Percentiles rank a stretch among this genome's conserved stretches.
phyloP scores from a whole-genome alignment of 1,140 invertebrate genomes.

The Helicoverpa zea region DNA sequence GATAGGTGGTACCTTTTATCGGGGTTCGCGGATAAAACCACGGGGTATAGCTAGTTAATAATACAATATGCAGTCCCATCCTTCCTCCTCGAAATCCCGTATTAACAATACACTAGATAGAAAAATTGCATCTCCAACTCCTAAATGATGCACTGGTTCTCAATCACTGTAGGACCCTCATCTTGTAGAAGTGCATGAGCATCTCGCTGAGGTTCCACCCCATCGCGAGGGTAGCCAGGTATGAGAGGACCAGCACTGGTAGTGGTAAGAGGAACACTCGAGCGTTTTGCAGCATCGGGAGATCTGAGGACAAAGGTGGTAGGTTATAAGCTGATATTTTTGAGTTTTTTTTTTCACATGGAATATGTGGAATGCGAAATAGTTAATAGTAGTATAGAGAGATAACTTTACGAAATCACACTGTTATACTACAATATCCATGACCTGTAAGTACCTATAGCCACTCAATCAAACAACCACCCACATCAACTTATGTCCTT shows the following conservation, averaged over 20 bases:
- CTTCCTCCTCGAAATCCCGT: background rate
- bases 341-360: background rate
- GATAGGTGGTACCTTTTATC: too few species aligned
- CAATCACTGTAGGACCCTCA: slow-evolving; percentile 86
- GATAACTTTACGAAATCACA: too few species aligned
- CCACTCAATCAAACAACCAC: too few species aligned
- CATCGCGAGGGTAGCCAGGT: slow-evolving; percentile 92
- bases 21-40: too few species aligned
- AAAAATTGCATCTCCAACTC: background rate
- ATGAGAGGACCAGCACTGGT: slow-evolving; percentile 92
- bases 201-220: slow-evolving; percentile 91
- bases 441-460: too few species aligned
- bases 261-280: slow-evolving; percentile 95
- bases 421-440: too few species aligned
- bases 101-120: too few species aligned
- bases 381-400: too few species aligned
- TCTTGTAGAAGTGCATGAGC: slow-evolving; percentile 94
- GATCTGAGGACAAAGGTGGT: slow-evolving; percentile 89
- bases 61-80: background rate
- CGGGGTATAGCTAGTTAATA: too few species aligned
- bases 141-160: background rate
- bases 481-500: too few species aligned
- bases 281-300: slow-evolving; percentile 96
- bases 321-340: background rate
- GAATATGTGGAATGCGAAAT: background rate